Evolutionary conservation across 53 echinoderm and acorn worm genomes (phyloP).

Genomic region (Echinometra lucunter): DNA sequence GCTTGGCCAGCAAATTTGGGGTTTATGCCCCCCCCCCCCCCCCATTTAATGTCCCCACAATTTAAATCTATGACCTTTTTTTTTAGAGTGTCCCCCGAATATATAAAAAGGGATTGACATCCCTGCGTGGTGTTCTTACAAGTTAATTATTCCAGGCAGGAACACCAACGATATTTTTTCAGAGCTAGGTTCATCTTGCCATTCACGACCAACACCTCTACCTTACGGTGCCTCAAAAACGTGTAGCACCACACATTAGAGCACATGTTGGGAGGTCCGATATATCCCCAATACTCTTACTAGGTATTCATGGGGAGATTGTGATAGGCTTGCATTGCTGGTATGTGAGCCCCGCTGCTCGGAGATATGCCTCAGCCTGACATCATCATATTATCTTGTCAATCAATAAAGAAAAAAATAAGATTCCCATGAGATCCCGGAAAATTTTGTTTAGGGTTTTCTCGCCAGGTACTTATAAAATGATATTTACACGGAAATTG

Average conservation of each 20-base stretch:
- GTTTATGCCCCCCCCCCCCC: no score
- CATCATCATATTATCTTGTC: constrained; percentile 28
- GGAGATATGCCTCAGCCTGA: constrained; percentile 17
- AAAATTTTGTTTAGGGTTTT: not conserved
- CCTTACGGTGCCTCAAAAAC: not conserved
- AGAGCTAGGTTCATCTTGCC: no score
- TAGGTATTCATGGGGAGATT: not conserved
- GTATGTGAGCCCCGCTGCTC: not conserved
- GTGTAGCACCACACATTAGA: not conserved
- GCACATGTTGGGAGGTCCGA: not conserved
- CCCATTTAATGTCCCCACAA: no score
- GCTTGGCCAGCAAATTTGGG: no score
- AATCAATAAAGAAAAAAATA: constrained; percentile 1
- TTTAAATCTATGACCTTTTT: no score
- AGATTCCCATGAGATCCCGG: not conserved
- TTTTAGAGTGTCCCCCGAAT: no score
- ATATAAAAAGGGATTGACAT: no score
- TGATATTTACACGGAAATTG: not conserved
- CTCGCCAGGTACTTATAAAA: not conserved
- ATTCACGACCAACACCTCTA: not conserved
- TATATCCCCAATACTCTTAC: not conserved
- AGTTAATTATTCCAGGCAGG: no score
- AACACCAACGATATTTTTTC: no score
- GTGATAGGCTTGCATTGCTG: not conserved
- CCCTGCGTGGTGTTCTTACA: no score